Evolutionary conservation across 2,797 vertebrate genomes (phyloP), one percentile per base, ranked within the genome.

Genomic region (Tragopan temminckii): DNA sequence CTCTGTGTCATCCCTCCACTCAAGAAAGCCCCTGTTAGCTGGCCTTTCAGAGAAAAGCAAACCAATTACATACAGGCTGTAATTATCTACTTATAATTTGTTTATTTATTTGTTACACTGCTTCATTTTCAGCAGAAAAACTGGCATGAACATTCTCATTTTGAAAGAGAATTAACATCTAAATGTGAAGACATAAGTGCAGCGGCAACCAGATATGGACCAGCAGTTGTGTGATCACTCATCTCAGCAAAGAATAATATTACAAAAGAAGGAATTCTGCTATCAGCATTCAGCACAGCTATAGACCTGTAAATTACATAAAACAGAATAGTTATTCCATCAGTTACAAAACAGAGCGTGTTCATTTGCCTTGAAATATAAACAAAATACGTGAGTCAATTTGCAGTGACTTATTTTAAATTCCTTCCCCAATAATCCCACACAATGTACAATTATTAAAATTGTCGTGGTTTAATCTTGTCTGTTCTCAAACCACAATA

Each of bases 321-420:
- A 82, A 85, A 83, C 38, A 86, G 19, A 80, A 84, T 19, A 66
- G 18, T 69, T 83, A 61, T 20, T 89, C 25, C 8, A 50, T 33
- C 31, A 0, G 45, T 70, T 84, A 69, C 17, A 66, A 71, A 78
- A 69, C 24, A 63, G 13, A 89, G 3, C 1, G 0, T 0, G 3
- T 58, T 67, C 20, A 82, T 77, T 77, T 63, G 40, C 15, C 58
- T 69, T 82, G 64, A 81, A 90, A 82, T 67, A 80, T 14, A 87
- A 91, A 89, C 50, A 91, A 67, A 84, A 61, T 40, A 40, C n/a
- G 71, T 46, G 33, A 84, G 62, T 58, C 52, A 36, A 40, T 75
- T 94, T 91, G 91, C 72, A 95, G 80, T 29, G 35, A 50, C 68
- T 94, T 85, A 64, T 90, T 81, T 92, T 78, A 76, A 92, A 93